phyloP scores from a whole-genome alignment of 2,113 vertebrate species.

The Crotalus tigris region DNA sequence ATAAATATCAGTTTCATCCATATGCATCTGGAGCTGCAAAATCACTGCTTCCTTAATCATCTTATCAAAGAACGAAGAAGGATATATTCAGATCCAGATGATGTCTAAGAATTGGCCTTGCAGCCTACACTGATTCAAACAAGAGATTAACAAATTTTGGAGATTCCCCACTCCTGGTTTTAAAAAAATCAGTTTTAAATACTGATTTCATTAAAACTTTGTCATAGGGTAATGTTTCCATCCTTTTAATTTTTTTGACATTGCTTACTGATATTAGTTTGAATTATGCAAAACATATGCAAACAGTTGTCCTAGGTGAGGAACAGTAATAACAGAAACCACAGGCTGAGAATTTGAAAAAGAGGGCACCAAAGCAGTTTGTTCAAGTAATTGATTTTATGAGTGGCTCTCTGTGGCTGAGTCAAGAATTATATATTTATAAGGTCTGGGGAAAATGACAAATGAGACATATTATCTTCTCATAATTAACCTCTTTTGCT shows the following conservation, averaged over 20 bases:
- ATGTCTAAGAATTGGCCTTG: background rate
- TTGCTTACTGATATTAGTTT: background rate
- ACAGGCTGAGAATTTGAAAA: background rate
- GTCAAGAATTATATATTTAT: background rate
- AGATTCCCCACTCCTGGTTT: background rate
- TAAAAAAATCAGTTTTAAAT: background rate
- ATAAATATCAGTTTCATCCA: background rate
- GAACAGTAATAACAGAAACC: constrained; percentile 26
- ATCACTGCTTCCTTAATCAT: background rate
- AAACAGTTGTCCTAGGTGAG: fast-evolving
- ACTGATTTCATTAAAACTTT: background rate
- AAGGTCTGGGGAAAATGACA: background rate
- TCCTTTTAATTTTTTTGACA: background rate
- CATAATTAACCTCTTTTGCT: constrained; percentile 29
- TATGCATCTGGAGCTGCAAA: background rate
- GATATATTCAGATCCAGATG: background rate
- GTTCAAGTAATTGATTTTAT: constrained; percentile 6
- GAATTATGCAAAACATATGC: background rate
- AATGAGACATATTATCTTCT: constrained; percentile 24
- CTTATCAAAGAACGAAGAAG: background rate
- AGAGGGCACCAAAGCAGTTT: background rate
- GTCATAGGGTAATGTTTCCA: background rate
- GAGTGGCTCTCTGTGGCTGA: background rate
- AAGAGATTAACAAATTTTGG: background rate
- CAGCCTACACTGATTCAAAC: background rate